Evolutionary conservation across 2,113 vertebrate genomes (phyloP).

Genomic region (Nycticebus coucang): DNA sequence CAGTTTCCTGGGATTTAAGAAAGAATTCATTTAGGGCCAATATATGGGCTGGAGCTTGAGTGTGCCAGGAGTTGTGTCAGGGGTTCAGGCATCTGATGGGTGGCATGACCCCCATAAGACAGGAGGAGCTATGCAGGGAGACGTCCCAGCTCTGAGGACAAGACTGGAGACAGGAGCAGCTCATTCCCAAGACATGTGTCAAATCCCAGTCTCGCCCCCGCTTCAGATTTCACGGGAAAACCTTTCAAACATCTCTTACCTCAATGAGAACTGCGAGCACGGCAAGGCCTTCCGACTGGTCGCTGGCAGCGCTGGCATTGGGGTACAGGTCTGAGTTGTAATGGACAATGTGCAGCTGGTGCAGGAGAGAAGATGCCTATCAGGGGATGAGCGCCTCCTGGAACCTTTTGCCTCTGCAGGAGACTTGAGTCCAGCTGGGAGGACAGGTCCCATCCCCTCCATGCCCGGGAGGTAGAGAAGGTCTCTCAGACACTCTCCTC

Average conservation of each 20-base stretch:
- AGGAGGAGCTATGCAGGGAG: neutral
- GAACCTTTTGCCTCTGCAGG: neutral
- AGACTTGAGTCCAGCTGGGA: neutral
- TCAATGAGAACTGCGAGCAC: slow-evolving; percentile 95
- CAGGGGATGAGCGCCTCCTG: accelerated
- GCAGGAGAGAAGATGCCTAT: slow-evolving; percentile 22
- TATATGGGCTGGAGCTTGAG: neutral
- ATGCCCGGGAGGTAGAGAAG: too few species aligned
- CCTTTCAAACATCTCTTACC: slow-evolving; percentile 85
- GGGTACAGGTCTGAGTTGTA: slow-evolving; percentile 95
- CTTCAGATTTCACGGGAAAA: neutral
- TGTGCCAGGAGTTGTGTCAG: neutral
- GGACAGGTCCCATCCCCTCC: neutral
- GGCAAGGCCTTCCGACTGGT: slow-evolving; percentile 92
- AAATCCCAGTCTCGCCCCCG: neutral
- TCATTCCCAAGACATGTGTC: neutral
- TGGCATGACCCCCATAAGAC: neutral
- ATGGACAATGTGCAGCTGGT: slow-evolving; percentile 95
- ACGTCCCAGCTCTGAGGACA: neutral
- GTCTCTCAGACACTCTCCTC: neutral
- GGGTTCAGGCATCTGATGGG: neutral
- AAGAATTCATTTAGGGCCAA: neutral
- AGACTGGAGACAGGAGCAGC: neutral
- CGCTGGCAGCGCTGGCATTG: slow-evolving; percentile 87
- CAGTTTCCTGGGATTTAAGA: neutral